These are phyloP conservation scores for Neomorphus geoffroyi DNA, from an alignment of 2,797 vertebrate species.

Conservation along the genomic window DNA sequence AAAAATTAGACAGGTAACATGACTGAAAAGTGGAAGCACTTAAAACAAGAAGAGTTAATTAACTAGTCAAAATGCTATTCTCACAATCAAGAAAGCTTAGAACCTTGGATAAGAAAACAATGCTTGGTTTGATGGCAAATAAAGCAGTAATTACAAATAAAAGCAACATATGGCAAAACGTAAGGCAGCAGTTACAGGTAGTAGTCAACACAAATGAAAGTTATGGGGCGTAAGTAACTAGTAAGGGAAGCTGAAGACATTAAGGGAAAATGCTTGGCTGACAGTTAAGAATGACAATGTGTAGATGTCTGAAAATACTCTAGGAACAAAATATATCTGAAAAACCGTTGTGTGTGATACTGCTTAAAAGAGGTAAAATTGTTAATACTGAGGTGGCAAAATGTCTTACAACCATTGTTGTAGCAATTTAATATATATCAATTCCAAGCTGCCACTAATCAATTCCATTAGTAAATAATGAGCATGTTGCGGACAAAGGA, in stretches of 20 bases:
- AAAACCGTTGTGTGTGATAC: neutral
- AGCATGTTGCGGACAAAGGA: neutral
- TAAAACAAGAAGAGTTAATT: neutral
- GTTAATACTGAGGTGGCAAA: neutral
- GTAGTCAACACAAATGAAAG: slow-evolving; percentile 11
- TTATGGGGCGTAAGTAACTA: neutral
- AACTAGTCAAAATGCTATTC: neutral
- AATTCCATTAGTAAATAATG: neutral
- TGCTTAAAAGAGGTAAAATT: neutral
- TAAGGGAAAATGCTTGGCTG: neutral
- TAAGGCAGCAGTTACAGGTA: slow-evolving; percentile 30
- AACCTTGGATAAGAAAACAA: neutral
- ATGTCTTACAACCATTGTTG: neutral
- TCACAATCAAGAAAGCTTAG: neutral
- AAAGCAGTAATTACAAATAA: slow-evolving; percentile 36
- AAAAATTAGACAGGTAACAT: neutral
- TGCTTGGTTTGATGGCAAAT: neutral
- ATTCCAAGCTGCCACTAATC: neutral
- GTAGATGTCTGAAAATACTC: neutral
- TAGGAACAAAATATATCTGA: neutral
- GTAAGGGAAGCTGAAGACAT: neutral
- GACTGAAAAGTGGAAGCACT: neutral
- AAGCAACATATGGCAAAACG: slow-evolving; percentile 11
- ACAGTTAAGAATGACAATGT: neutral
- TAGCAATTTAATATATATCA: neutral